Base-by-base conservation (phyloP, 2,113 vertebrate species). In the Nibea coibor region DNA sequence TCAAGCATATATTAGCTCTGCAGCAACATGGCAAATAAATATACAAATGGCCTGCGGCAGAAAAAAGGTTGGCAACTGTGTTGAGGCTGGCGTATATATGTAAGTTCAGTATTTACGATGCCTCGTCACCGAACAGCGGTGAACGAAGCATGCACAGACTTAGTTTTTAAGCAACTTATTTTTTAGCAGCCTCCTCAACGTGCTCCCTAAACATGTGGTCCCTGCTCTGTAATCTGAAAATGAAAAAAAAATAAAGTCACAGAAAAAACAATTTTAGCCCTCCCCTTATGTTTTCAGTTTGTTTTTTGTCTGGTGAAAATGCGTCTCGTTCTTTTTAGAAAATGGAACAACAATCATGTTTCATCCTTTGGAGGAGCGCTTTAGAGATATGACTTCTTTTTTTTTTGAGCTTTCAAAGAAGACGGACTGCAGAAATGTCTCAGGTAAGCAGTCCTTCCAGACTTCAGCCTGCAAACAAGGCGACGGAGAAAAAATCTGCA, bases 221-320 rank as follows among this genome's bases (percentile, higher is more conserved):
- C 1, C 1, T 5, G 14, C 42, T 65, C 26, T 62, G 19, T 1
- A 5, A 31, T 24, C 71, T n/a, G 51, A 66, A 42, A 58, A 43
- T 31, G 31, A 39, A 68, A 26, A 68, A 26, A 10, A 14, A 28
- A 4, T 39, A 39, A 39, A 24, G 3, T 19, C 45, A 69, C 6
- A 61, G 45, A 70, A 70, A 78, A 53, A 4, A 39, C 66, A 43
- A 28, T 62, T 62, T 42, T 1, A 35, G 10, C 45, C 45, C 65
- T 22, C 53, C 51, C 3, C 17, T 17, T 4, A 1, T 28, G 45
- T 7, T 42, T 61, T 71, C 57, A 53, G 66, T 17, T 0, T 31
- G 17, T 9, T 39, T 39, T 73, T 69, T 74, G 75, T 86, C 59
- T 65, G 53, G 48, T 53, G 28, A 50, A 76, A 80, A 43, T 63